These are phyloP conservation scores for Pipistrellus pipistrellus DNA, from an alignment of 2,797 vertebrate species.

Conservation along the genomic window DNA sequence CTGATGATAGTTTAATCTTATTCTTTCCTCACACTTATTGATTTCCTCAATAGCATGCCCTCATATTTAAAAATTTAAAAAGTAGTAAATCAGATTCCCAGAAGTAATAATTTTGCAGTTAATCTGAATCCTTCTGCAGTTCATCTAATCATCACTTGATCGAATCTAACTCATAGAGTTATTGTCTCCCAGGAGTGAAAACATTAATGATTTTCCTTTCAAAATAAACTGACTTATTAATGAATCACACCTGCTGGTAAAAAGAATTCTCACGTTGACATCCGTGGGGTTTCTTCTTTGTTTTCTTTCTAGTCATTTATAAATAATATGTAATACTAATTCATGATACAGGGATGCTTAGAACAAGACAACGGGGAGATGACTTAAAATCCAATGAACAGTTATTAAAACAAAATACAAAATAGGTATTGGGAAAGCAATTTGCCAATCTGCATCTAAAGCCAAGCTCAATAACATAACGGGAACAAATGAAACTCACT, in stretches of 20 bases:
- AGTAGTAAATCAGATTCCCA: slow-evolving; percentile 75
- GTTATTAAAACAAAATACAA: slow-evolving; percentile 78
- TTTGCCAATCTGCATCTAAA: slow-evolving; percentile 71
- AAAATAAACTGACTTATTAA: slow-evolving; percentile 75
- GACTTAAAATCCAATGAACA: slow-evolving; percentile 53
- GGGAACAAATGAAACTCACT: slow-evolving; percentile 69
- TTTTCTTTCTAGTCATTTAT: slow-evolving; percentile 63
- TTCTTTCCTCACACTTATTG: slow-evolving; percentile 74
- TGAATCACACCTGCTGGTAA: slow-evolving; percentile 66
- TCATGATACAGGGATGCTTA: slow-evolving; percentile 50
- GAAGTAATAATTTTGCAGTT: slow-evolving; percentile 83
- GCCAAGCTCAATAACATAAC: slow-evolving; percentile 71
- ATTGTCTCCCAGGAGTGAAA: slow-evolving; percentile 82
- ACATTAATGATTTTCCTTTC: slow-evolving; percentile 81
- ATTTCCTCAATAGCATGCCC: slow-evolving; percentile 72
- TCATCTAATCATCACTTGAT: slow-evolving; percentile 83
- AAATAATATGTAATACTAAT: slow-evolving; percentile 74
- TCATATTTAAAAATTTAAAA: slow-evolving; percentile 81
- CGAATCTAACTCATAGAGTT: slow-evolving; percentile 77
- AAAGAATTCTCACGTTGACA: slow-evolving; percentile 65
- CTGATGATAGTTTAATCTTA: slow-evolving; percentile 64
- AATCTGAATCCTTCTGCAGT: slow-evolving; percentile 74
- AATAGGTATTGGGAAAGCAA: slow-evolving; percentile 69
- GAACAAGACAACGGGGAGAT: slow-evolving; percentile 66
- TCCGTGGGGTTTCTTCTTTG: slow-evolving; percentile 64